A percentile compares a stretch with the other conserved stretches of the same genome.
phyloP scores from a whole-genome alignment of 1,140 invertebrate genomes.

The Bombus impatiens region DNA sequence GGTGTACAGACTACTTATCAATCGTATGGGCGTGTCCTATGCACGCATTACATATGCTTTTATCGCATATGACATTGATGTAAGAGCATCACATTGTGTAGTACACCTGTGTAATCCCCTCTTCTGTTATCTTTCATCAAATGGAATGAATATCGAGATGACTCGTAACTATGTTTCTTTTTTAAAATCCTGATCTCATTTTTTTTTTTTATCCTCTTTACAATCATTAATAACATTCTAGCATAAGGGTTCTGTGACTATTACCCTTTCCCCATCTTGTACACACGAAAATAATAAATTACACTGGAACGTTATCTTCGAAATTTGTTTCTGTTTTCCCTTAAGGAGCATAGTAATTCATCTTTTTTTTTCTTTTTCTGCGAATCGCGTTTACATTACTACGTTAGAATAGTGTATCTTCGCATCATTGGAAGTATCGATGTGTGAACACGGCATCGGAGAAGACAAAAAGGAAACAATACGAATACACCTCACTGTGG shows the following conservation, averaged over 20 bases:
- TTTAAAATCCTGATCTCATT: constrained; percentile 51
- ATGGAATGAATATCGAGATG: constrained; percentile 75
- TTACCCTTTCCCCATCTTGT: constrained; percentile 66
- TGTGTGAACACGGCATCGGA: constrained; percentile 57
- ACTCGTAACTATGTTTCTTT: constrained; percentile 55
- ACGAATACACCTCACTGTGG: constrained; percentile 43
- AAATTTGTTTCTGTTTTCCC: constrained; percentile 26
- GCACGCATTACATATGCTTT: constrained; percentile 68
- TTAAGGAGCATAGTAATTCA: constrained; percentile 44
- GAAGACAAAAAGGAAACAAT: constrained; percentile 54
- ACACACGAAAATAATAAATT: constrained; percentile 70
- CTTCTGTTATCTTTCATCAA: constrained; percentile 70
- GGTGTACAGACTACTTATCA: constrained; percentile 81
- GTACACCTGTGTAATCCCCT: constrained; percentile 68
- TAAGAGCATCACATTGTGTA: constrained; percentile 64
- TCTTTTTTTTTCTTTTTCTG: constrained; percentile 11
- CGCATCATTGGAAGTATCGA: constrained; percentile 52
- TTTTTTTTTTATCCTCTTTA: constrained; percentile 34
- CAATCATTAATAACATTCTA: constrained; percentile 57
- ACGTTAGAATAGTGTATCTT: constrained; percentile 52
- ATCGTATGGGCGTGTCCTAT: constrained; percentile 70
- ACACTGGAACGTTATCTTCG: constrained; percentile 52
- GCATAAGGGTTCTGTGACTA: constrained; percentile 58
- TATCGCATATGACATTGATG: constrained; percentile 62
- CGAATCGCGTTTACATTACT: constrained; percentile 54